Evolutionary conservation across 2,797 vertebrate species (phyloP), one percentile per base, ranked within the genome.

Genomic region (Lepus townsendii): DNA sequence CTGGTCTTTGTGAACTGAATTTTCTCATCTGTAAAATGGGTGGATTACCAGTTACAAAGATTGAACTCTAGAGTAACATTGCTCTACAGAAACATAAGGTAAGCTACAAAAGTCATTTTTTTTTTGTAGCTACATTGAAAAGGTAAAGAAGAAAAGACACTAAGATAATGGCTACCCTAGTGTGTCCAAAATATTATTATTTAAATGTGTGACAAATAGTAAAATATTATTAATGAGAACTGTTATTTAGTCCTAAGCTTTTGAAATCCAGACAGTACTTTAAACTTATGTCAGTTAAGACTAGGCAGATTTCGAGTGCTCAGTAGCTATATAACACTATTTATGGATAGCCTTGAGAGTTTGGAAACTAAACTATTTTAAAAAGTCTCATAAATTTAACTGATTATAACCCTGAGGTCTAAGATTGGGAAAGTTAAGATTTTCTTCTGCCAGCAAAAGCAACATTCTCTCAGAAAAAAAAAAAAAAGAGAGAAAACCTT

Each of bases 1-100:
- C 19, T 0, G 1, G 10, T 83, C n/a, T 73, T 10, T 9, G 22
- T 7, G 1, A n/a, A 42, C 50, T 83, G 5, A 0, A 2, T 62
- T 76, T 95, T 68, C 38, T 76, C 26, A 42, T 57, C 84, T 90
- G 62, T 78, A 63, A 94, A 96, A 92, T 73, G 85, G 82, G 88
- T 47, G 38, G 57, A 47, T 85, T 16, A 47, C 3, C 14, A 13
- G 27, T 16, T 27, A 57, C 16, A 30, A 63, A 76, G 60, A 3
- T 3, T 5, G 2, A 60, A 76, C 22, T 80, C 22, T 17, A 65
- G 35, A 62, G 26, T 17, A 42, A n/a, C 0, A 2, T 0, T 73
- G 22, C 7, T 32, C 9, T 4, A 7, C 12, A 83, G 50, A 93
- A 87, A 62, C 20, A 30, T 12, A n/a, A 82, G 1, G 0, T n/a